A percentile compares a stretch with the other conserved stretches of the same genome.
phyloP scores from a whole-genome alignment of 2,888 invertebrate genomes.

The Drosophila phalerata region DNA sequence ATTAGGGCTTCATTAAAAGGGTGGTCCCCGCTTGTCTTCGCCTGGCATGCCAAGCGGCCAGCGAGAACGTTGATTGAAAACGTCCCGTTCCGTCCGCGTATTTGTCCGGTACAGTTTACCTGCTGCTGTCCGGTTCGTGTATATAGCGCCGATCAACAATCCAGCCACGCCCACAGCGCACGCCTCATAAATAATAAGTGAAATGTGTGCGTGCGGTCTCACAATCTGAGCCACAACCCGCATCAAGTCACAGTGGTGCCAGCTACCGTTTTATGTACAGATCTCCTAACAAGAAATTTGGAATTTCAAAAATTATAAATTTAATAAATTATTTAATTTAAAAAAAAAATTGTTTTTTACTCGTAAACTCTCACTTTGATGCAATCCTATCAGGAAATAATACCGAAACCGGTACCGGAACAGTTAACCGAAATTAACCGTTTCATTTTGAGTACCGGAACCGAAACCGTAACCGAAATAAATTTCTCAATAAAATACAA shows the following conservation, averaged over 20 bases:
- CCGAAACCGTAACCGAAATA: too few species aligned
- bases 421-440: too few species aligned
- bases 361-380: not conserved
- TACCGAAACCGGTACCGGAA: too few species aligned
- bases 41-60: constrained; percentile 62
- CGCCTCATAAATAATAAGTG: constrained; percentile 84
- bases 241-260: constrained; percentile 53
- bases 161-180: constrained; percentile 83
- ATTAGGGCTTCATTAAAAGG: constrained; percentile 86
- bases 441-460: too few species aligned
- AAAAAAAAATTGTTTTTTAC: not conserved
- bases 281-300: not conserved
- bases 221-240: constrained; percentile 22
- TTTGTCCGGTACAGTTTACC: constrained; percentile 8
- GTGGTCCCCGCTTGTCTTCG: constrained; percentile 85
- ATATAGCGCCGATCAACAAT: constrained; percentile 82
- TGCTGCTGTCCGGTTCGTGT: constrained; percentile 30
- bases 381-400: not conserved
- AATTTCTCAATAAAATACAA: too few species aligned
- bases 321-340: too few species aligned
- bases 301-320: too few species aligned
- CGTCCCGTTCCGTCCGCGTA: constrained; percentile 28
- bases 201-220: constrained; percentile 69
- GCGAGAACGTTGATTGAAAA: constrained; percentile 75
- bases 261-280: not conserved